Conservation (phyloP, 2,113 vertebrate species). For the Eolophus roseicapilla region DNA sequence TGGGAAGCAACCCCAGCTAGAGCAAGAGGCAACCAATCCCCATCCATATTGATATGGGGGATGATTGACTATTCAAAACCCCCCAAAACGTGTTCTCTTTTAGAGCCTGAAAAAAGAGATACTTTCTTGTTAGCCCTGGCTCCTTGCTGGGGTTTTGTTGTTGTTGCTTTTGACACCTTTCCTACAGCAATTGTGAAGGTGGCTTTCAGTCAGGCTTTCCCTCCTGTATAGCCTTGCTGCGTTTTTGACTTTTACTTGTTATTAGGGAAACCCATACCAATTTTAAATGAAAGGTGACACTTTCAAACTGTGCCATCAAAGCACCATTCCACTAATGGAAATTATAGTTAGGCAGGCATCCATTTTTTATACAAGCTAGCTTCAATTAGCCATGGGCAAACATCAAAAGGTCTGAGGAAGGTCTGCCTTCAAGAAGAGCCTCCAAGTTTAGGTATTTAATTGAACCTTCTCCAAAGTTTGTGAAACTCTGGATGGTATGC, state of each 20-base stretch:
- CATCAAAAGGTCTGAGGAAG: background rate
- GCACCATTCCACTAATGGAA: background rate
- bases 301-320: background rate
- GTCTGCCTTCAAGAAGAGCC: background rate
- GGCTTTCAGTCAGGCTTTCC: conserved; percentile 27
- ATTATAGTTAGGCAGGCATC: background rate
- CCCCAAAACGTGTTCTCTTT: background rate
- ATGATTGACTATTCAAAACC: background rate
- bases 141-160: background rate
- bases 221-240: background rate
- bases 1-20: background rate
- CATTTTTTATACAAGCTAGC: background rate
- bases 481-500: background rate
- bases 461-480: background rate
- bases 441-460: background rate
- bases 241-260: conserved; percentile 4
- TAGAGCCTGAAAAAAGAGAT: background rate
- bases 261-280: background rate
- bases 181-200: background rate
- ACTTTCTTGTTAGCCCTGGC: background rate
- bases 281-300: background rate
- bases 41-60: background rate
- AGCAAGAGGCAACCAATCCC: background rate
- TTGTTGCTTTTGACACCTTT: conserved; percentile 29
- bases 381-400: background rate